Evolutionary conservation across 2,888 invertebrate species (phyloP), one percentile per base, ranked within the genome.

Genomic region (Alviniconcha strummeri): DNA sequence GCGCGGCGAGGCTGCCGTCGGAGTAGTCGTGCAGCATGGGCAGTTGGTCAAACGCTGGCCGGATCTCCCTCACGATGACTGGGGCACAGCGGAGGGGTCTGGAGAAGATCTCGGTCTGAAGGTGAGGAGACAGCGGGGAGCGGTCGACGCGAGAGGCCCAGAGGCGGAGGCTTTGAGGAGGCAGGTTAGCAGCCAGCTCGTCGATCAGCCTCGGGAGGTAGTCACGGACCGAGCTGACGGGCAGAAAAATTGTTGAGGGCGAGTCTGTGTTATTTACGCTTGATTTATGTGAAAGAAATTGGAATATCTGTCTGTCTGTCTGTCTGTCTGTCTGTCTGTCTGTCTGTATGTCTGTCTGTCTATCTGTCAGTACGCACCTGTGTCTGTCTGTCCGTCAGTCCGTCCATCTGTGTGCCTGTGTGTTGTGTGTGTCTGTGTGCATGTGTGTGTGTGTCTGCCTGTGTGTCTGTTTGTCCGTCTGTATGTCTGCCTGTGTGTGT

Each of bases 61-160:
- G 36, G 52, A 79, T 54, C 36, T 60, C 60, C 13, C 67, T 13
- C 54, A 57, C 60, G 13, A 79, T 57, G 19, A n/a, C 60, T 15
- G 79, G 79, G 4, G 79, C 54, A 54, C 67, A 79, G 52, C 79
- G 64, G 5, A 79, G 79, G 9, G 79, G 79, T 0, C 64, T 54
- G 54, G 79, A 67, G 36, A 79, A 11, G 36, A 52, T 3, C 15
- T 17, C 64, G 0, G 15, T 13, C 6, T 36, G 15, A 9, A 79
- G 67, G 9, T 4, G 60, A 1, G 7, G 36, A 54, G 79, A 57
- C 15, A 64, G 4, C 6, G 8, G 54, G n/a, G 36, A 11, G 67
- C 19, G 17, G 67, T 57, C 67, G 67, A 79, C 13, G 7, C 67
- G 36, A 7, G 17, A 57, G 7, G 79, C 54, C 79, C 79, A 79